Base-by-base conservation (phyloP, 2,888 invertebrate genomes). In the Lithophane semibrunnea region DNA sequence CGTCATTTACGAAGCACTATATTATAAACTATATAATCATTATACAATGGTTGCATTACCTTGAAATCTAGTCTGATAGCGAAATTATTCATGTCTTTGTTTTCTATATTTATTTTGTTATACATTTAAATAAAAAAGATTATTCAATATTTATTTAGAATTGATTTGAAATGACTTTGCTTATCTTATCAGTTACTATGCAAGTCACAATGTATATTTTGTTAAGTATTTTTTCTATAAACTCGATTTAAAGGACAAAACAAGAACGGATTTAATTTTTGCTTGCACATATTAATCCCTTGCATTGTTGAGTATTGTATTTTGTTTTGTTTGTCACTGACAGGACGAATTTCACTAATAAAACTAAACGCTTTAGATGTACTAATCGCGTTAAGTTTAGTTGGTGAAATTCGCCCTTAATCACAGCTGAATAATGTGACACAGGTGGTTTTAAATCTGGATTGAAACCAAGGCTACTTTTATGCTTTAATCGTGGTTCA, bases 201-300 rank as follows among this genome's bases (percentile, higher is more conserved):
- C 1, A 24, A 69, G 37, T 5, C 10, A 61, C 2, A 4, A 4
- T 37, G 10, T n/a, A 8, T 42, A 2, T 18, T 5, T 18, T 37
- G 37, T 37, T 37, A 4, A 37, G 4, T 37, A 37, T 12, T 18
- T 18, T 24, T 7, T 56, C 37, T 42, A 8, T 12, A n/a, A n/a
- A 60, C 18, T 63, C 37, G 3, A 8, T 3, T 37, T 18, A 3
- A 10, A 10, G 16, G 49, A 49, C 21, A 21, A 64, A 47, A 4
- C 0, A 69, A 68, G n/a, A n/a, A 3, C 13, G 16, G 16, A n/a
- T 54, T n/a, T 16, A 3, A 68, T 8, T 37, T 61, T 54, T 42
- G 16, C 54, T 10, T 13, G 21, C 52, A n/a, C 16, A 37, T n/a
- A 54, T 37, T 37, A 21, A 98, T 7, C 13, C 16, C n/a, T 3